Evolutionary conservation across 1,140 invertebrate genomes (phyloP).

Genomic region (Rhopalosiphum maidis): DNA sequence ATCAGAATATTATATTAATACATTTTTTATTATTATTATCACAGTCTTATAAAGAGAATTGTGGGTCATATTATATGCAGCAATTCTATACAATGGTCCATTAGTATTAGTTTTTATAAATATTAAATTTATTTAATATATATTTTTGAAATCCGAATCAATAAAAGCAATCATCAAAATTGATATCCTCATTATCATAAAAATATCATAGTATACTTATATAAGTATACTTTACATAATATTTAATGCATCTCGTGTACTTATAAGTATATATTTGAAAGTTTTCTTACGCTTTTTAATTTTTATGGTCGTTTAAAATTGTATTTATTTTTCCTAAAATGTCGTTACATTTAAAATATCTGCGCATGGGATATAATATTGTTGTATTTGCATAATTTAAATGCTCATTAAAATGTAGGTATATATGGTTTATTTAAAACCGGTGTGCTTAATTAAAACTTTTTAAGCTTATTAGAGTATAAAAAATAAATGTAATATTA

Average conservation of each 20-base stretch:
- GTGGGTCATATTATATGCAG: neutral
- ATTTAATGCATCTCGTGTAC: neutral
- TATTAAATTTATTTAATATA: neutral
- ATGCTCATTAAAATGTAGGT: neutral
- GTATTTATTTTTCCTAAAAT: neutral
- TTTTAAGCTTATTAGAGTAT: neutral
- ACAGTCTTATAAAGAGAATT: conserved; percentile 22
- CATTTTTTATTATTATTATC: conserved; percentile 13
- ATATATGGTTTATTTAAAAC: neutral
- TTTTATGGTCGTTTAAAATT: neutral
- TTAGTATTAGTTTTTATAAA: conserved; percentile 27
- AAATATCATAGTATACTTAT: neutral
- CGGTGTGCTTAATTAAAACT: neutral
- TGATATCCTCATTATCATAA: neutral
- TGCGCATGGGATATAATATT: neutral
- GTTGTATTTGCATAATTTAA: conserved; percentile 14
- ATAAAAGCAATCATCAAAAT: conserved; percentile 19
- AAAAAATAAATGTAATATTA: conserved; percentile 21
- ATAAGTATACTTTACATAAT: no score
- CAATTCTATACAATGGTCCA: no score
- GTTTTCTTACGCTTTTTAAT: neutral
- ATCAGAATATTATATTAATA: conserved; percentile 32
- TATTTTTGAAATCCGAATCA: neutral
- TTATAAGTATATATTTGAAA: neutral
- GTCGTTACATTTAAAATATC: neutral